Percentiles rank a stretch among this genome's conserved stretches.
Conservation (phyloP, 2,113 vertebrate genomes). For the Burhinus bistriatus region DNA sequence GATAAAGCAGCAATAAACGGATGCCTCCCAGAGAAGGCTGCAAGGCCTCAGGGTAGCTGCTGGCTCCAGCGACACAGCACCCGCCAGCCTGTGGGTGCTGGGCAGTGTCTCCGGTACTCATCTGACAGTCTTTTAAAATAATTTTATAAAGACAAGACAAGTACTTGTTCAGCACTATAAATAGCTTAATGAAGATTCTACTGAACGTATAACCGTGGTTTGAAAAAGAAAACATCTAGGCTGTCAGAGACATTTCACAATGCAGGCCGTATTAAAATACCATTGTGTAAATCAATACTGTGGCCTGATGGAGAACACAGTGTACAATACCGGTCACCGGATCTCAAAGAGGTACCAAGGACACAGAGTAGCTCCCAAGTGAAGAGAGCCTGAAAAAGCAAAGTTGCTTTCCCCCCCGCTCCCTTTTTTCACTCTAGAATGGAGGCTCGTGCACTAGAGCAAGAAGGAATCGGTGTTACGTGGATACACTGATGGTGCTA, state of each 20-base stretch:
- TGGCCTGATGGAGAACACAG: background rate
- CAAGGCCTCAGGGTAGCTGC: background rate
- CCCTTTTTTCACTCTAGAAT: background rate
- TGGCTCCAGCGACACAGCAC: accelerated
- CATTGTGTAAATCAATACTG: accelerated
- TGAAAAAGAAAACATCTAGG: background rate
- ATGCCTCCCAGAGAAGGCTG: background rate
- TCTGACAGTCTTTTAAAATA: background rate
- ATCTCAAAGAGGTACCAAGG: background rate
- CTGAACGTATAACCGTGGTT: background rate
- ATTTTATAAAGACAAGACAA: background rate
- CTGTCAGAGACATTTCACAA: background rate
- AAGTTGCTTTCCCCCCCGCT: background rate
- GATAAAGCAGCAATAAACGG: background rate
- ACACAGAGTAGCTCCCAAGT: background rate
- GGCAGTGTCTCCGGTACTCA: background rate
- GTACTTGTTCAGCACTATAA: background rate
- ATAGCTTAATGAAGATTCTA: background rate
- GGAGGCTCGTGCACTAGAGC: background rate
- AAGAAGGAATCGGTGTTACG: background rate
- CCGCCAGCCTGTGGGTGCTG: accelerated
- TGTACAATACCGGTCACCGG: accelerated
- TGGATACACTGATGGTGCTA: background rate
- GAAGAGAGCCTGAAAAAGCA: background rate
- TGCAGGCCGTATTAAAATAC: background rate